Conservation (phyloP, 1,140 invertebrate genomes). For the Cecropterus lyciades region DNA sequence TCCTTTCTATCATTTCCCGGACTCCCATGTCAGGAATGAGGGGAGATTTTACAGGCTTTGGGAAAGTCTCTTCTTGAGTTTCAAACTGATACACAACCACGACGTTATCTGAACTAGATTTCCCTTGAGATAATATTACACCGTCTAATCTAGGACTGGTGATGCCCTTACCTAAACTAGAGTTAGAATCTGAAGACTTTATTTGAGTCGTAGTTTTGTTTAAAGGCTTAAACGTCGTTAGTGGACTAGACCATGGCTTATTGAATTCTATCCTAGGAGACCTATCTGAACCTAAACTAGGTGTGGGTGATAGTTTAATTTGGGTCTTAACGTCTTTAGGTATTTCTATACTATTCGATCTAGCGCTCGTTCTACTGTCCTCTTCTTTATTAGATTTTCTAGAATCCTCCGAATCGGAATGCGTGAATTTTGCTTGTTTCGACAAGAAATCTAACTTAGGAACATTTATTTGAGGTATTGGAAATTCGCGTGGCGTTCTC, state of each 20-base stretch:
- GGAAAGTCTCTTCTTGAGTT: slow-evolving; percentile 59
- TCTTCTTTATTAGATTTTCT: slow-evolving; percentile 59
- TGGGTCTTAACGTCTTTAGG: slow-evolving; percentile 55
- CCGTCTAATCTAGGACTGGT: slow-evolving; percentile 73
- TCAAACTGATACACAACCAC: slow-evolving; percentile 79
- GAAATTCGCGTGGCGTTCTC: slow-evolving; percentile 52
- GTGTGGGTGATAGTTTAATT: slow-evolving; percentile 63
- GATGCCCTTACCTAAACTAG: slow-evolving; percentile 61
- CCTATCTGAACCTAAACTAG: slow-evolving; percentile 61
- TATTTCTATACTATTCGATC: slow-evolving; percentile 63
- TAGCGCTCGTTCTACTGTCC: slow-evolving; percentile 55
- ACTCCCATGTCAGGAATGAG: slow-evolving; percentile 65
- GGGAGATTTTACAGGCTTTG: slow-evolving; percentile 63
- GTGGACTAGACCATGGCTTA: slow-evolving; percentile 65
- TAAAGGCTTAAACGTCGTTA: slow-evolving; percentile 71
- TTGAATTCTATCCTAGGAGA: slow-evolving; percentile 67
- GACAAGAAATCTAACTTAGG: slow-evolving; percentile 67
- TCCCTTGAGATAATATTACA: slow-evolving; percentile 75
- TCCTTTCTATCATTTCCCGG: slow-evolving; percentile 66
- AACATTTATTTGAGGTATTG: slow-evolving; percentile 75
- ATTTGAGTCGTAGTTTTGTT: slow-evolving; percentile 55
- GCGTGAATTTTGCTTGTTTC: slow-evolving; percentile 51
- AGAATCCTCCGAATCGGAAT: slow-evolving; percentile 69
- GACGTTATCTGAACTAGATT: slow-evolving; percentile 73
- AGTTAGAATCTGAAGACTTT: slow-evolving; percentile 67